Conservation (phyloP, 2,888 invertebrate genomes). For the Monoplex corrugatus region DNA sequence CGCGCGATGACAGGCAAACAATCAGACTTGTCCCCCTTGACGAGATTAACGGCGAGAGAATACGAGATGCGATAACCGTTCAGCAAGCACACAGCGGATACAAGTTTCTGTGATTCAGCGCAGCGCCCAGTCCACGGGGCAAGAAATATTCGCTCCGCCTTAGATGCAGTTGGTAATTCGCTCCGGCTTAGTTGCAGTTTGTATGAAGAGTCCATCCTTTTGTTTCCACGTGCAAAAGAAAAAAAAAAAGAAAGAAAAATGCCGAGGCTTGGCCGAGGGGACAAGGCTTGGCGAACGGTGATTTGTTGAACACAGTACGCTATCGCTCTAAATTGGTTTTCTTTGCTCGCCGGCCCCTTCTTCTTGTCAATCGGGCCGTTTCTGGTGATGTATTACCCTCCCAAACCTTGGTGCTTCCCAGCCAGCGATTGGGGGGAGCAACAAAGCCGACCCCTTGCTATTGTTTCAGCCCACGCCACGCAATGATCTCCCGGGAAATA, state of each 20-base stretch:
- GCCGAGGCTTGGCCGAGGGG: not conserved
- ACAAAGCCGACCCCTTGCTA: constrained; percentile 46
- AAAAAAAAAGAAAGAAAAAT: not conserved
- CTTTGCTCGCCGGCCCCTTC: constrained; percentile 31
- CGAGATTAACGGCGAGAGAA: constrained; percentile 44
- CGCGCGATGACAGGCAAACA: constrained; percentile 38
- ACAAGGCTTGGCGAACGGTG: constrained; percentile 20
- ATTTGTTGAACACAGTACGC: constrained; percentile 51
- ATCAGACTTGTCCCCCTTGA: constrained; percentile 46
- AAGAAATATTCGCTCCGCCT: no score
- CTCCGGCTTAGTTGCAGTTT: not conserved
- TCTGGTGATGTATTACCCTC: constrained; percentile 39
- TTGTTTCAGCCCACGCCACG: constrained; percentile 43
- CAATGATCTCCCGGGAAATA: constrained; percentile 48
- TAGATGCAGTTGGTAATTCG: no score
- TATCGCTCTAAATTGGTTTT: constrained; percentile 48
- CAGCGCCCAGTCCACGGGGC: no score
- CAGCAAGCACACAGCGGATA: no score
- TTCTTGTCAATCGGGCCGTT: constrained; percentile 37
- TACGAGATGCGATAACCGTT: constrained; percentile 44
- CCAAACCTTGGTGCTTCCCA: not conserved
- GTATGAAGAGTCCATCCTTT: not conserved
- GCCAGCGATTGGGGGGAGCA: constrained; percentile 20
- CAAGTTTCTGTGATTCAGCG: no score
- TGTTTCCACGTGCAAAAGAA: not conserved